Base-by-base conservation (phyloP, 2,797 vertebrate species). In the Parambassis ranga region DNA sequence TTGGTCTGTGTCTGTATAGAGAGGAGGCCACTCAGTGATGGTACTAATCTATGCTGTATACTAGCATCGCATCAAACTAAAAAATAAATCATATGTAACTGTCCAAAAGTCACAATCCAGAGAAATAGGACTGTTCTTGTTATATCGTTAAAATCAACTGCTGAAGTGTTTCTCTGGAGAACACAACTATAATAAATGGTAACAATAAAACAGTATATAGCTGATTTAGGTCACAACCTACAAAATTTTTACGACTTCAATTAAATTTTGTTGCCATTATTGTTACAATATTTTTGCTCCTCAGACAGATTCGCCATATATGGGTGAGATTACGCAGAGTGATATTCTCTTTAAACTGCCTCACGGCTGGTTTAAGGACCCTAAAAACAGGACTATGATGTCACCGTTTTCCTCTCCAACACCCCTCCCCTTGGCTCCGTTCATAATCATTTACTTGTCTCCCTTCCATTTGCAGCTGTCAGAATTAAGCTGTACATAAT, bases 401-500 rank as follows among this genome's bases (percentile, higher is more conserved):
- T 85, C 76, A 86, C 72, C 58, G 68, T 79, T 83, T 80, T 72
- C 72, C 57, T 59, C 65, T 71, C 72, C 39, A 51, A 46, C 46
- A 23, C 23, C 55, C 44, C 63, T 49, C 48, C 66, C 58, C 19
- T 31, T 62, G 41, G 61, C 69, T 62, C 70, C 56, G 63, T 50
- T 85, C 82, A 87, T 79, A 79, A 87, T 86, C 80, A 86, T 90
- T 87, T 85, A 79, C 82, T 87, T 78, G 82, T 84, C 83, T 87
- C 60, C 55, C 66, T 75, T 82, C 84, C 81, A 89, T 88, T 86
- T 79, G 81, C 84, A 89, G 84, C 87, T 89, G 86, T 88, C 89
- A 89, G 80, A 89, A 89, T 87, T 87, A 89, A 90, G 86, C 79
- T 84, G 84, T 83, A 78, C 75, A 86, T 87, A 86, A 90, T 85